Base-by-base conservation (phyloP, 2,797 vertebrate genomes). In the Pachyuromys duprasi region DNA sequence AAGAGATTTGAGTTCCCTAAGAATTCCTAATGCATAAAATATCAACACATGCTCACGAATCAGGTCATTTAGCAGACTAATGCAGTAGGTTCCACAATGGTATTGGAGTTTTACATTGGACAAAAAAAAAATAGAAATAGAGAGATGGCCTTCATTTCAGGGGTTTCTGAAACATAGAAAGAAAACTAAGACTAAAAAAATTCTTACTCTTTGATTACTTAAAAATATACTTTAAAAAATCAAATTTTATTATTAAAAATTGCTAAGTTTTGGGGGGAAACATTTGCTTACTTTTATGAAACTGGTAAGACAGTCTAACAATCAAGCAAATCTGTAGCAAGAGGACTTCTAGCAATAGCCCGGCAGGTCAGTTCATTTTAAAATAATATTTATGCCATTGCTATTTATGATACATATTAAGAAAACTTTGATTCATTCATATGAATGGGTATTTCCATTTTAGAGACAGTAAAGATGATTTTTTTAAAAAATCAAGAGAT, bases 401-500 rank as follows among this genome's bases (percentile, higher is more conserved):
- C 86, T 93, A 78, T 67, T 90, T 89, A 70, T 15, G 89, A 67
- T 42, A 62, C 1, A 28, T 62, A 88, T 88, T 70, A 65, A 84
- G 79, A 90, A 74, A 95, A 92, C 13, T 76, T 42, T 26, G 33
- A 31, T 65, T 80, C 62, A 94, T 93, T 95, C 20, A 55, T 12
- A 45, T 22, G 42, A 91, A 88, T 20, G 39, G 86, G 86, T 39
- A 88, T 75, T 92, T 92, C 74, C 79, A 45, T 86, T 87, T 87
- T 79, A 93, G 89, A 84, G 15, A 95, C 5, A 90, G 74, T 93
- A 84, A 84, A 88, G 62, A 60, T 90, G 76, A 88, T 93, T 82
- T 18, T 9, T 26, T 26, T 57, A 78, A 92, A 97, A 96, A 94
- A 89, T 28, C 62, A 84, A 92, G 92, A 92, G 65, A 96, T n/a